Base-by-base conservation (phyloP, 2,888 invertebrate genomes). In the Heliconius hortense region DNA sequence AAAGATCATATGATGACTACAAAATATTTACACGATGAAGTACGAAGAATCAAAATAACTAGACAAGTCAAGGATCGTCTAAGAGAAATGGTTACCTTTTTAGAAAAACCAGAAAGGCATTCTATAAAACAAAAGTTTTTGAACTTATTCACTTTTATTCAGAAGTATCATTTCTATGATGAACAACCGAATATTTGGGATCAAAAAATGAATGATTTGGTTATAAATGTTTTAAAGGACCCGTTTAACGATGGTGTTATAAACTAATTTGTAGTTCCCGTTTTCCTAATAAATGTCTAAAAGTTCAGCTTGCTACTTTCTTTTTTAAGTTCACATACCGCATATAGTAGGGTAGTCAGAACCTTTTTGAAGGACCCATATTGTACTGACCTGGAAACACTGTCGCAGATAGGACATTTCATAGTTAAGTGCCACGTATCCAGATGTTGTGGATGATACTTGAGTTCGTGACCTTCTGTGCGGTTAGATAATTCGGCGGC, bases 1-100 rank as follows among this genome's bases (percentile, higher is more conserved):
- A 64, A 78, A 26, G 69, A 78, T 0, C 79, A 83, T 60, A 64
- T 80, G 78, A 10, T 31, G 74, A 76, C 82, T 0, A 85, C 88
- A 0, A 79, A 82, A 15, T 88, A 87, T 80, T 80, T 89, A 4
- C 83, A 85, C 59, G 72, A 81, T 0, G 88, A 90, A 82, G 80
- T 89, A 72, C 56, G 81, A 60, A 84, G 88, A 62, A 88, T 89
- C 7, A 48, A 77, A 35, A 74, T 48, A 4, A 77, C 81, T 0
- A 79, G 79, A 2, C 24, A 43, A 8, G 79, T 88, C 0, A 84
- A 80, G 56, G 87, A 88, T 67, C 75, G 77, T 0, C 59, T 87
- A 4, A 85, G 88, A 72, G 24, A 71, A 72, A 87, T 90, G 85
- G 81, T 89, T 0, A 75, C 79, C 0, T 81, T 79, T 79, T 70